Base-by-base conservation (phyloP, 2,888 invertebrate species). In the Cenopis cana region DNA sequence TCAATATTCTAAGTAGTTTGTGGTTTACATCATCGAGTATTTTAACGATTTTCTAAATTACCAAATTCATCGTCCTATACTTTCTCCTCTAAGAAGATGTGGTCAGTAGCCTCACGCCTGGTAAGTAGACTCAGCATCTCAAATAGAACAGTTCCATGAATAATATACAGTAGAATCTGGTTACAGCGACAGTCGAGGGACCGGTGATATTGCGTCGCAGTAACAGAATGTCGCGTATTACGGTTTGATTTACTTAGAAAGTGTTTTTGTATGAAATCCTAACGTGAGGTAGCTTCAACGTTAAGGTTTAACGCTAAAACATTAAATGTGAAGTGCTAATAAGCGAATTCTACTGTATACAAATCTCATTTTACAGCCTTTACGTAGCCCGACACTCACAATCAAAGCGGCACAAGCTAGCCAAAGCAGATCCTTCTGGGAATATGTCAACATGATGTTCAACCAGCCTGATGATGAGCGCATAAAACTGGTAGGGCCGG, bases 401-500 rank as follows among this genome's bases (percentile, higher is more conserved):
- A 78, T 83, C 2, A 69, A 68, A 66, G 73, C 57, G 20, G 75
- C 68, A 55, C 94, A 86, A 76, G 81, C 78, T 38, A 82, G 66
- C 60, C 94, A 86, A 76, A 82, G 78, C 36, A 81, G 94, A 74
- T 77, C 73, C 18, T 91, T 94, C 77, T 94, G 94, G 93, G 91
- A 92, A 76, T 94, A 93, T 88, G 90, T 95, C 0, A 95, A 95
- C 78, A 92, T 94, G 87, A 94, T 94, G 89, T 96, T 96, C 79
- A 96, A 96, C 82, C 93, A 90, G 72, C 95, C 97, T 0, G 97
- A 97, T 81, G 79, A 87, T 2, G 93, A 95, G 0, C 94, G 98
- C 49, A 92, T 96, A 49, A 92, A 95, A 81, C 82, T 92, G 77
- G 94, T 98, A 54, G 99, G 99, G 0, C 96, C 98, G 0, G 98